Conservation (phyloP, 2,888 invertebrate genomes). For the Clanis bilineata region DNA sequence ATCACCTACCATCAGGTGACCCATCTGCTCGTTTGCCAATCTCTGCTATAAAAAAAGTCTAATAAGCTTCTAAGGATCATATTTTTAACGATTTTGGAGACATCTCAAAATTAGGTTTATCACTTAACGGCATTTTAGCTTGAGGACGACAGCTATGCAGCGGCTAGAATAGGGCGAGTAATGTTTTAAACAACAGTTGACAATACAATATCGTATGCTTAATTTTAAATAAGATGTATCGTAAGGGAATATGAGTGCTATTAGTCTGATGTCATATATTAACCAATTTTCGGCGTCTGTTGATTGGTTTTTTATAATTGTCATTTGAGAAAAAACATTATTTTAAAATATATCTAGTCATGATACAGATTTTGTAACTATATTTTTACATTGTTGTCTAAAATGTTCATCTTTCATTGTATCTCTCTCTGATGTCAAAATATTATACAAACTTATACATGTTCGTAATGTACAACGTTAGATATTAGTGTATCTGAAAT, state of each 20-base stretch:
- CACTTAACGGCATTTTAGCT: too few species aligned
- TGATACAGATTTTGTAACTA: slow-evolving; percentile 46
- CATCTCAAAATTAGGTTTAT: too few species aligned
- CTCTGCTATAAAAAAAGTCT: too few species aligned
- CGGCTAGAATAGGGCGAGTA: slow-evolving; percentile 74
- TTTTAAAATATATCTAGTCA: slow-evolving; percentile 58
- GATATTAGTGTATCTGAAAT: slow-evolving; percentile 24
- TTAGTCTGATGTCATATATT: slow-evolving; percentile 37
- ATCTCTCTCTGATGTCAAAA: slow-evolving; percentile 13
- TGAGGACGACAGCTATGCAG: slow-evolving; percentile 50
- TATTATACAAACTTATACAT: slow-evolving; percentile 34
- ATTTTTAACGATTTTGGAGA: too few species aligned
- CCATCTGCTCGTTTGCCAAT: too few species aligned
- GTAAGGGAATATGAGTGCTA: slow-evolving; percentile 39
- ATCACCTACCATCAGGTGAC: too few species aligned
- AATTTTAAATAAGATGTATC: slow-evolving; percentile 55
- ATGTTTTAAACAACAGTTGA: slow-evolving; percentile 65
- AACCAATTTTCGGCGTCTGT: slow-evolving; percentile 22
- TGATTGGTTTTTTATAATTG: slow-evolving; percentile 33
- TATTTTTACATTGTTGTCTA: slow-evolving; percentile 48
- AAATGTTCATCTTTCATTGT: slow-evolving; percentile 29
- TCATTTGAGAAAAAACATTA: slow-evolving; percentile 25
- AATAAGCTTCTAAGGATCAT: too few species aligned
- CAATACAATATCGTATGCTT: slow-evolving; percentile 74
- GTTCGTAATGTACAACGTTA: slow-evolving; percentile 30